phyloP scores from a whole-genome alignment of 2,888 invertebrate species.

The Pyrrhia umbra region DNA sequence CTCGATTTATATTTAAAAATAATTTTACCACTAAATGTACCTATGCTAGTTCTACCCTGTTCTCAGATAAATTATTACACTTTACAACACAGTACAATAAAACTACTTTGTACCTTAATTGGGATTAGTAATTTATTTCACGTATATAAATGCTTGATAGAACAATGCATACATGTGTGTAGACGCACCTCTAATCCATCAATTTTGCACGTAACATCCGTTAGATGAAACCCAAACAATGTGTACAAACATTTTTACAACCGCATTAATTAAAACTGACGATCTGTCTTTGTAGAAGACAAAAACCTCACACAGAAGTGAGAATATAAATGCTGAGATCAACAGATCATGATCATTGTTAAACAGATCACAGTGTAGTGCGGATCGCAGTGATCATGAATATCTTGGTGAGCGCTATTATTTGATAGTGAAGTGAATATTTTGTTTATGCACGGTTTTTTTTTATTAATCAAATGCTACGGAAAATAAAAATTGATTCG shows the following conservation, averaged over 20 bases:
- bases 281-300: slow-evolving; percentile 48
- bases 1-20: no score
- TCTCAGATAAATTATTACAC: no score
- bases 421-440: slow-evolving; percentile 43
- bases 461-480: background rate
- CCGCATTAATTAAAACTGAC: slow-evolving; percentile 53
- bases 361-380: slow-evolving; percentile 59
- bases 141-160: no score
- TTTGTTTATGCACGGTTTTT: slow-evolving; percentile 5
- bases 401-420: slow-evolving; percentile 69
- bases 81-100: no score
- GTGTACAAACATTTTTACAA: slow-evolving; percentile 51
- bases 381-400: slow-evolving; percentile 68
- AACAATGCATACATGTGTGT: background rate
- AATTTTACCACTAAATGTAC: no score
- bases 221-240: slow-evolving; percentile 50
- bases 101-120: no score
- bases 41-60: no score
- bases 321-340: slow-evolving; percentile 74
- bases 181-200: slow-evolving; percentile 27
- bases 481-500: background rate
- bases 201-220: slow-evolving; percentile 27
- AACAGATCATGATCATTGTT: slow-evolving; percentile 67
- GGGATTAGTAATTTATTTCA: no score
- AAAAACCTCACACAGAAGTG: slow-evolving; percentile 51